Base-by-base conservation (phyloP, 2,888 invertebrate genomes). In the Drosophila demipolita region DNA sequence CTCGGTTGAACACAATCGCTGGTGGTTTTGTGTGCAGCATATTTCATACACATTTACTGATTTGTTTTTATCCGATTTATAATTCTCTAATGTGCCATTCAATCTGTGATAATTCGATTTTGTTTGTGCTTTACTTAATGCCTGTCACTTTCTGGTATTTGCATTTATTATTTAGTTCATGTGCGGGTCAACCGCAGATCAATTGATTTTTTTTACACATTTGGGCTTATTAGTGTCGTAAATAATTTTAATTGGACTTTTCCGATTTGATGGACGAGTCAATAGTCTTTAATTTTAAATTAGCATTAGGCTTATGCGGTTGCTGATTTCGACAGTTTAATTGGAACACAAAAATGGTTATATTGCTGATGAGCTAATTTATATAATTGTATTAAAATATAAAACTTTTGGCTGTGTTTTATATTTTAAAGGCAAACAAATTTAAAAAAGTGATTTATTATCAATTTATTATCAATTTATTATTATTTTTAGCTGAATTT, bases 191-290 rank as follows among this genome's bases (percentile, higher is more conserved):
- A 87, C 84, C 90, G 36, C 85, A 75, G 60, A 59, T 60, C 73
- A 82, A 90, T 90, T 90, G 90, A 81, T 89, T 86, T 87, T 84
- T 80, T 84, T 77, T 80, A 84, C 78, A 65, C 49, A 53, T 70
- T 74, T 67, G 53, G 65, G 59, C 26, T 26, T 49, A 35, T 45
- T 11, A 26, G 15, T 38, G 17, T 49, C 54, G 42, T 45, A 66
- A 42, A 75, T 63, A 66, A 53, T 63, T 77, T 69, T 60, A 75
- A 75, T 78, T 68, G 50, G 53, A 36, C 75, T 52, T n/a, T 66
- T 77, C 57, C 42, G 67, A 63, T 32, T 53, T 49, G 15, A 55
- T 45, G 38, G 50, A 35, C 15, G 15, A 45, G 33, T 49, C 45
- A 20, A 11, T 26, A 59, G 65, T 67, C 65, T 64, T 48, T n/a